Conservation (phyloP, 1,140 invertebrate genomes). For the Drosophila pruinosa region DNA sequence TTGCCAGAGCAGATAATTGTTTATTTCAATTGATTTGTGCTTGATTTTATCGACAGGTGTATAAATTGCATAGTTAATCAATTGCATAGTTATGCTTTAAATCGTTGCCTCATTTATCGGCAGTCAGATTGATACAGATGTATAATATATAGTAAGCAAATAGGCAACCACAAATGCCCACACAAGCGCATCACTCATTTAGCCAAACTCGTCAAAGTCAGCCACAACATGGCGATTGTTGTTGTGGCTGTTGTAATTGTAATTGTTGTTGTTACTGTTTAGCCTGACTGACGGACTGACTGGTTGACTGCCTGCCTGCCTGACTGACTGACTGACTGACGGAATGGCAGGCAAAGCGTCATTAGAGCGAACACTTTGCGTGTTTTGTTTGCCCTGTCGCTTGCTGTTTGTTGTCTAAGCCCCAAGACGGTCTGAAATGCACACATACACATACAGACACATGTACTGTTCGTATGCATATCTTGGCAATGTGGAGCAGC, state of each 20-base stretch:
- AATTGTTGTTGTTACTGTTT: background rate
- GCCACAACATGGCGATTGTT: constrained; percentile 11
- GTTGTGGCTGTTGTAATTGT: background rate
- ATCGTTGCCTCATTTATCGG: background rate
- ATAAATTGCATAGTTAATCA: too few relatives aligned
- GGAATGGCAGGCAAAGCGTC: constrained; percentile 15
- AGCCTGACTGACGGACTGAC: background rate
- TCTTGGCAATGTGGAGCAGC: constrained; percentile 47
- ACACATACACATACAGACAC: constrained; percentile 4
- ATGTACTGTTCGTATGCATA: constrained; percentile 3
- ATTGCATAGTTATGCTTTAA: too few relatives aligned
- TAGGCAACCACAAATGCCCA: constrained; percentile 15
- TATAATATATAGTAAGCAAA: background rate
- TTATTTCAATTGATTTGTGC: too few relatives aligned
- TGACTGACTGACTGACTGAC: constrained; percentile 11
- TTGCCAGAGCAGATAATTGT: too few relatives aligned
- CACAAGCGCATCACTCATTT: constrained; percentile 12
- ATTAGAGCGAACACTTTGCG: constrained; percentile 38
- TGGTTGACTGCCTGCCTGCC: background rate
- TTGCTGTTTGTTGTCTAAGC: constrained; percentile 28
- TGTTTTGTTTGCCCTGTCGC: constrained; percentile 36
- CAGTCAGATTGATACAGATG: background rate
- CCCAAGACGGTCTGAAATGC: constrained; percentile 29
- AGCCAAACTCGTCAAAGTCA: constrained; percentile 15
- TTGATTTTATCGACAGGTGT: too few relatives aligned